phyloP scores from a whole-genome alignment of 2,888 invertebrate genomes.

The Drosophila cracens region DNA sequence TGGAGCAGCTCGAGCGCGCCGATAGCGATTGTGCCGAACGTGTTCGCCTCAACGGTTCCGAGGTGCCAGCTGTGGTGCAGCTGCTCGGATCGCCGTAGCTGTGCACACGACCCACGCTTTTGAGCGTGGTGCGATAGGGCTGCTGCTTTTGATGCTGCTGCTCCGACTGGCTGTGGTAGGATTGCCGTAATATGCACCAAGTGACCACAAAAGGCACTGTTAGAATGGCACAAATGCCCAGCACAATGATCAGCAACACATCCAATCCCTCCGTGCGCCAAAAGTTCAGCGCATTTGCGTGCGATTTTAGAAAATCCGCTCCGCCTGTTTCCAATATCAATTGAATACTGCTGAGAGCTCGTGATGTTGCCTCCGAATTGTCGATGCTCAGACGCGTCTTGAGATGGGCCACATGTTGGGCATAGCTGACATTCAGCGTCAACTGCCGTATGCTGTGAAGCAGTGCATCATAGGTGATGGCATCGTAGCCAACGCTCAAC shows the following conservation, averaged over 20 bases:
- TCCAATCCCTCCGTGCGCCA: constrained; percentile 82
- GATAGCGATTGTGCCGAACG: constrained; percentile 69
- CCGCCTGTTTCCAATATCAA: constrained; percentile 82
- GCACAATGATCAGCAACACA: constrained; percentile 81
- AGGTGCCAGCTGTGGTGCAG: constrained; percentile 20
- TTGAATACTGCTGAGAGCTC: constrained; percentile 82
- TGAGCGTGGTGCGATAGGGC: constrained; percentile 52
- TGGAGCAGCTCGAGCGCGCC: constrained; percentile 58
- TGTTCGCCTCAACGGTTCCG: constrained; percentile 57
- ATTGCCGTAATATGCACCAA: constrained; percentile 81
- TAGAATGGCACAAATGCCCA: constrained; percentile 80
- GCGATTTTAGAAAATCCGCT: constrained; percentile 81
- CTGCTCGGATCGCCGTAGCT: constrained; percentile 59
- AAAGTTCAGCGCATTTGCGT: constrained; percentile 82
- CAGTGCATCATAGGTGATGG: constrained; percentile 84
- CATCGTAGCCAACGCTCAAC: constrained; percentile 81
- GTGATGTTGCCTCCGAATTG: constrained; percentile 70
- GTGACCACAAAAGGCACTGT: constrained; percentile 83
- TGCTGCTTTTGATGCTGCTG: constrained; percentile 39
- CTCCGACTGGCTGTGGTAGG: constrained; percentile 73
- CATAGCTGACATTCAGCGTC: constrained; percentile 80
- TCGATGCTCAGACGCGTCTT: constrained; percentile 63
- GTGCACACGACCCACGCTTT: constrained; percentile 55
- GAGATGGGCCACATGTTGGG: constrained; percentile 53
- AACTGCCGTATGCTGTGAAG: constrained; percentile 83